Conservation (phyloP, 2,113 vertebrate species). For the Leiothrix lutea region DNA sequence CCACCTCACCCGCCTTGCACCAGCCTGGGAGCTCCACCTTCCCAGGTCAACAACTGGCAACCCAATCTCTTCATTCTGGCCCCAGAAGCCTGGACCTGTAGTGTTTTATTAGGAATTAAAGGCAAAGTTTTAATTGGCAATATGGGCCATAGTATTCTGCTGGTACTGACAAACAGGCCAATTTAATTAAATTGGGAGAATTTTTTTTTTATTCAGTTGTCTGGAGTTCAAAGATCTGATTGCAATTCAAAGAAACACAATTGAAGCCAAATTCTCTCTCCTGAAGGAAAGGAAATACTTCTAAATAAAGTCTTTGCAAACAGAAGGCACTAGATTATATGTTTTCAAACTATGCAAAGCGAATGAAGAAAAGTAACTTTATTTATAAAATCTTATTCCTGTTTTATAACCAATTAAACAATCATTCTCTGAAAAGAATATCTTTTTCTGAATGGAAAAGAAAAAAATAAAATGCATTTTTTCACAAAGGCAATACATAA, state of each 20-base stretch:
- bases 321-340: not conserved
- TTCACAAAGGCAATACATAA: not conserved
- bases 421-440: not conserved
- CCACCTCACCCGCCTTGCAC: not conserved
- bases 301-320: not conserved
- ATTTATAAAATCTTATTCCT: not conserved
- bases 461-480: not conserved
- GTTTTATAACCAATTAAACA: not conserved
- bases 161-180: not conserved
- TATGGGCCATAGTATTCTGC: not conserved
- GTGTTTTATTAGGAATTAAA: not conserved
- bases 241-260: constrained; percentile 1
- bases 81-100: not conserved
- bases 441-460: not conserved
- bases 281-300: not conserved
- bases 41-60: not conserved
- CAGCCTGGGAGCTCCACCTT: not conserved
- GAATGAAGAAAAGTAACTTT: not conserved
- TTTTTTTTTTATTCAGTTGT: not conserved
- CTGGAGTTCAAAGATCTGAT: not conserved
- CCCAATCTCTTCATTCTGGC: not conserved
- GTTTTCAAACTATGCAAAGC: not conserved
- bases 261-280: not conserved
- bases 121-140: not conserved
- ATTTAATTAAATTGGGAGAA: not conserved